phyloP scores from a whole-genome alignment of 2,888 invertebrate species.

The Cyclophora albipunctata region DNA sequence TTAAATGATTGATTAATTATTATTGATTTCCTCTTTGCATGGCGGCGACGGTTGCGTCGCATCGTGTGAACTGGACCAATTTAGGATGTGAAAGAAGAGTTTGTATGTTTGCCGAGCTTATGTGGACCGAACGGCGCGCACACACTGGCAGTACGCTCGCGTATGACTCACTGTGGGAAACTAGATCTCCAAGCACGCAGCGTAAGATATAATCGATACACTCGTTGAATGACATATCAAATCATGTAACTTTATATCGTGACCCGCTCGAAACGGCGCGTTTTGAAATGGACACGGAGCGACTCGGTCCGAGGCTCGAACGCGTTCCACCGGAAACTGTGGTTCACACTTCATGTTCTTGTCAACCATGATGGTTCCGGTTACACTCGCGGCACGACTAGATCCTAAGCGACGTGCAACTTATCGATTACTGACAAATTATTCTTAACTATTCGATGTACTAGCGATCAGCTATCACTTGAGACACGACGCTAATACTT shows the following conservation, averaged over 20 bases:
- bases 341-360: slow-evolving; percentile 37
- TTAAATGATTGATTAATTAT: slow-evolving; percentile 16
- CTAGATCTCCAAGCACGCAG: slow-evolving; percentile 30
- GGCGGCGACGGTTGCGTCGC: not conserved
- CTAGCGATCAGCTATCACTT: too few species aligned
- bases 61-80: slow-evolving; percentile 17
- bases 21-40: slow-evolving; percentile 14
- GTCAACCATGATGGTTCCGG: slow-evolving; percentile 39
- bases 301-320: slow-evolving; percentile 15
- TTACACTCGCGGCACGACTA: slow-evolving; percentile 2
- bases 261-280: slow-evolving; percentile 31
- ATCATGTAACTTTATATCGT: slow-evolving; percentile 37
- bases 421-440: too few species aligned
- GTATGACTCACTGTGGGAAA: slow-evolving; percentile 38
- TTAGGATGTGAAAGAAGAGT: slow-evolving; percentile 16
- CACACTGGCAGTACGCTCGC: slow-evolving; percentile 14
- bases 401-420: too few species aligned
- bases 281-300: slow-evolving; percentile 31
- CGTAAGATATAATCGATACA: slow-evolving; percentile 37
- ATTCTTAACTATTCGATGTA: too few species aligned
- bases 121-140: slow-evolving; percentile 11
- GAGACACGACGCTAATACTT: too few species aligned
- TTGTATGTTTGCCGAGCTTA: slow-evolving; percentile 16
- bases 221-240: slow-evolving; percentile 39
- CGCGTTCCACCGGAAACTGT: slow-evolving; percentile 36